Evolutionary conservation across 2,113 vertebrate genomes (phyloP).

Genomic region (Gopherus evgoodei): DNA sequence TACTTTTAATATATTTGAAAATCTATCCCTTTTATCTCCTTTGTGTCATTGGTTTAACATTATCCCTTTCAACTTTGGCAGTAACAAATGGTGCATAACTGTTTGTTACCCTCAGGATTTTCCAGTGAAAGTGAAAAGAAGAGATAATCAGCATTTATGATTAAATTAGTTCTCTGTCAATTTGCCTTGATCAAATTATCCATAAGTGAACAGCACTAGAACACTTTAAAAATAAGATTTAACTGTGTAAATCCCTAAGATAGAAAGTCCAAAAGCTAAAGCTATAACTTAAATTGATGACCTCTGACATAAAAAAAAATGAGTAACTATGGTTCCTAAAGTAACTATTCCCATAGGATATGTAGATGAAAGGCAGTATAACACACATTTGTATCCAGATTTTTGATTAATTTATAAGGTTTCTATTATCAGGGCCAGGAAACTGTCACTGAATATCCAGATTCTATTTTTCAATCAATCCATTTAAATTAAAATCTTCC

Average conservation of each 20-base stretch:
- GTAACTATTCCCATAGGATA: neutral
- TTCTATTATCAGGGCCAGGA: conserved; percentile 17
- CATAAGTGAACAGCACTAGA: neutral
- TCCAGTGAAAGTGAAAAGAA: neutral
- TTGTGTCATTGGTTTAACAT: neutral
- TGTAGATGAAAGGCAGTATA: conserved; percentile 1
- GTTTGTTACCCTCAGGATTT: neutral
- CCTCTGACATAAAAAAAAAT: neutral
- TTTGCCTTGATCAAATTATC: neutral
- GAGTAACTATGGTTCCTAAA: neutral
- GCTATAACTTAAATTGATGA: neutral
- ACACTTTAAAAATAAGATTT: neutral
- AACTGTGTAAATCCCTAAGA: neutral
- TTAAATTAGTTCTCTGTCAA: neutral
- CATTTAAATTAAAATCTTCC: conserved; percentile 6
- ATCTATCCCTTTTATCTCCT: neutral
- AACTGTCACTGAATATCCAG: neutral
- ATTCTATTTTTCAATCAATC: neutral
- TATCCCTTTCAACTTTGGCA: neutral
- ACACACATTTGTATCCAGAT: neutral
- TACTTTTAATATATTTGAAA: neutral
- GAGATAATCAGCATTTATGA: neutral
- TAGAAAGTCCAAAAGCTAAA: neutral
- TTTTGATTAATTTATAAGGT: conserved; percentile 24
- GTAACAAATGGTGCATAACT: neutral